Conservation (phyloP, 2,797 vertebrate species). For the Nyctibius grandis region DNA sequence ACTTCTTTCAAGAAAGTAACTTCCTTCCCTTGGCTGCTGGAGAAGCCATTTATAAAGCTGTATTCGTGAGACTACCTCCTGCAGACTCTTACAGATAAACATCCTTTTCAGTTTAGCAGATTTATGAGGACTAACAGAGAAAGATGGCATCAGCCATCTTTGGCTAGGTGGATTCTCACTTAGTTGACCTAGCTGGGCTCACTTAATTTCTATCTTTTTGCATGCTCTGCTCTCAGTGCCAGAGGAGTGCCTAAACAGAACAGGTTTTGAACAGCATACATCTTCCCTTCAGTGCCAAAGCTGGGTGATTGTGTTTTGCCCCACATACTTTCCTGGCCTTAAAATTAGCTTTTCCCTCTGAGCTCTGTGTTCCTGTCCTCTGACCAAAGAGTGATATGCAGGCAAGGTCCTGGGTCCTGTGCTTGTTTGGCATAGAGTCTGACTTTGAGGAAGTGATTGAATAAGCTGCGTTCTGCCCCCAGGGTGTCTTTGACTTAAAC, state of each 20-base stretch:
- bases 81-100: background rate
- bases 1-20: background rate
- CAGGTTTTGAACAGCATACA: background rate
- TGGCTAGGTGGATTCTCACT: background rate
- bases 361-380: background rate
- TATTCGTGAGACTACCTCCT: background rate
- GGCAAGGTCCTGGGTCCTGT: background rate
- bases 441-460: background rate
- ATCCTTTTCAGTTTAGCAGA: background rate
- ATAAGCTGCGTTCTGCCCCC: background rate
- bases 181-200: background rate
- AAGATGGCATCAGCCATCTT: background rate
- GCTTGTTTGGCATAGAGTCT: background rate
- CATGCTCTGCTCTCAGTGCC: background rate
- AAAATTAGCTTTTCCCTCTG: background rate
- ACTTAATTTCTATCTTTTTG: background rate
- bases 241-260: background rate
- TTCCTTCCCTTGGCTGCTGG: background rate
- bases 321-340: background rate
- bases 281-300: background rate
- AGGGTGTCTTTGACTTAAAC: background rate
- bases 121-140: background rate
- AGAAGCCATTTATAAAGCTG: background rate
- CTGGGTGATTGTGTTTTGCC: background rate
- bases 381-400: background rate